These are phyloP conservation scores for Columba guinea DNA, from an alignment of 2,797 vertebrate species.

Conservation along the genomic window DNA sequence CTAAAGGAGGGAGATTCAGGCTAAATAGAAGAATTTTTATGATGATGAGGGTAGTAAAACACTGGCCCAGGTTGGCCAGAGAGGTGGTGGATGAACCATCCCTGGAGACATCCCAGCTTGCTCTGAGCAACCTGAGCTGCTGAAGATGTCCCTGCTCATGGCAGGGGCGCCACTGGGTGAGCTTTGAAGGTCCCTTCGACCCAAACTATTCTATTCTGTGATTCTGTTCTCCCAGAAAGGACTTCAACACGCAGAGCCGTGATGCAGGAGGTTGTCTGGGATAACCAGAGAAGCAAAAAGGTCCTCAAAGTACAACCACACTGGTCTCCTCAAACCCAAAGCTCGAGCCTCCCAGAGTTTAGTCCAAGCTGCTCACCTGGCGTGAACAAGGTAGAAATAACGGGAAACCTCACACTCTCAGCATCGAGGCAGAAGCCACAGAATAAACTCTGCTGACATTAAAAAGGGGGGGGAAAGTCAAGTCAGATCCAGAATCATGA, in stretches of 20 bases:
- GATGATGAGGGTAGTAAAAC: too few relatives aligned
- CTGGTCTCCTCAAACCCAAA: neutral
- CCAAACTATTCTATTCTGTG: too few relatives aligned
- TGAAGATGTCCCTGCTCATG: too few relatives aligned
- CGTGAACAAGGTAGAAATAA: fast-evolving
- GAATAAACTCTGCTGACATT: fast-evolving
- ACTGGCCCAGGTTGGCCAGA: too few relatives aligned
- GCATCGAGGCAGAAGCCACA: neutral
- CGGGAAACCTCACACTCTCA: fast-evolving
- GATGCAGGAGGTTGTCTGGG: neutral
- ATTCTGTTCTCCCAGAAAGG: too few relatives aligned
- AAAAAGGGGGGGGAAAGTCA: neutral
- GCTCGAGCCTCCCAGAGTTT: neutral
- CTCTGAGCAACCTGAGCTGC: too few relatives aligned
- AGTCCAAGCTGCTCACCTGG: neutral
- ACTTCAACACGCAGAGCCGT: fast-evolving
- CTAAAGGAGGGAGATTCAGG: too few relatives aligned
- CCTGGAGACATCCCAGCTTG: neutral
- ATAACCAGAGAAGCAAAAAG: fast-evolving
- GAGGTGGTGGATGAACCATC: too few relatives aligned
- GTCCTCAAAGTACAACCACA: fast-evolving
- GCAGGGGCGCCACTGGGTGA: too few relatives aligned
- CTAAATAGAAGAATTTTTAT: too few relatives aligned
- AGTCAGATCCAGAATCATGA: neutral
- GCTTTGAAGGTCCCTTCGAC: too few relatives aligned